Base-by-base conservation (phyloP, 2,888 invertebrate species). In the Syrista parreyssii region DNA sequence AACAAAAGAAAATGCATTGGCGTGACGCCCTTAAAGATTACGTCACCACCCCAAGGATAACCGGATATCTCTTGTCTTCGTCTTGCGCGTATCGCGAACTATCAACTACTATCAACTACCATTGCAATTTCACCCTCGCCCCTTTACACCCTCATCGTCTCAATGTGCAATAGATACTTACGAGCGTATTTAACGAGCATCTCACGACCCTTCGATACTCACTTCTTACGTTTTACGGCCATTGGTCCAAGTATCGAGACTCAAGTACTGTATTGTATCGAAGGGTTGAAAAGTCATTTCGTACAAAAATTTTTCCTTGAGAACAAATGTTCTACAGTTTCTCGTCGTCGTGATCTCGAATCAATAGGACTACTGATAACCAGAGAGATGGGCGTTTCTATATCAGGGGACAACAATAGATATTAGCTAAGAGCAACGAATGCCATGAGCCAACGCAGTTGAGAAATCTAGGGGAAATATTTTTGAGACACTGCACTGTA, bases 1-100 rank as follows among this genome's bases (percentile, higher is more conserved):
- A 75, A 84, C 82, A 84, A 84, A 84, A 84, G 80, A 75, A 72
- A 76, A 79, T 79, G 76, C 84, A 78, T 76, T 31, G 68, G 9
- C 23, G 55, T 1, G 55, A 55, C 23, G 55, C 9, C 55, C 55
- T 55, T 55, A 55, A 55, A 55, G 23, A 55, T 23, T 23, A 9
- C 23, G 6, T 23, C 55, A 55, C 23, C 23, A 15, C 6, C 55
- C 23, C 9, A 15, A 55, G 55, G 15, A 40, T 15, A 15, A 40
- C 40, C 15, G 15, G 55, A 55, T 55, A 23, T 9, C 6, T 23
- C 9, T 55, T 55, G 9, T 23, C 36, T 15, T 40, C 15, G 15
- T 40, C 40, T 40, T 12, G 12, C 12, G 6, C 15, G 4, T 15
- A 40, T 40, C 15, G 0, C 23, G 23, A 2, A 55, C 15, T 23